A percentile compares a stretch with the other conserved stretches of the same genome.
These are phyloP conservation scores for Eidolon helvum DNA, from an alignment of 2,113 vertebrate genomes.

Conservation along the genomic window DNA sequence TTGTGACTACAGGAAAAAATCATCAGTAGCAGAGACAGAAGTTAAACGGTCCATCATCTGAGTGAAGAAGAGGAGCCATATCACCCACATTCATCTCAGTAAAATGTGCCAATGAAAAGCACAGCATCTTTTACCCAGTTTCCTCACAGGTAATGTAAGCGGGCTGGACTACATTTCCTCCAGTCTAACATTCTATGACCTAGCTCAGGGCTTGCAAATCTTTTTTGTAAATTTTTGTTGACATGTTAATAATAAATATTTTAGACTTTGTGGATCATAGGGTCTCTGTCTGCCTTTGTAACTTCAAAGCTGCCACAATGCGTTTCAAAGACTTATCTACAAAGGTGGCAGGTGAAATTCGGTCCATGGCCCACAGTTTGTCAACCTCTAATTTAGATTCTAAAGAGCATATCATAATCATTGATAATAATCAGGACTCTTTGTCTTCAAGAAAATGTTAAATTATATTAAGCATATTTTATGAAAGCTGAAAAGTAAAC, in stretches of 20 bases:
- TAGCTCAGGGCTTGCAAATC: neutral
- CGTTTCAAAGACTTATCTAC: neutral
- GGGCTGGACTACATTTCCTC: neutral
- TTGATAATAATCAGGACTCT: neutral
- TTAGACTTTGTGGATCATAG: neutral
- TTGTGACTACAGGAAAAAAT: neutral
- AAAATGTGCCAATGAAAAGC: neutral
- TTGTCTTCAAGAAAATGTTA: neutral
- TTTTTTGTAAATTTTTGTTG: neutral
- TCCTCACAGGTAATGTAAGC: neutral
- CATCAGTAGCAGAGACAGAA: neutral
- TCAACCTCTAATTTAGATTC: neutral
- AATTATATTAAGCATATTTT: neutral
- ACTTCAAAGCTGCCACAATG: neutral
- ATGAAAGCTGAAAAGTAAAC: neutral
- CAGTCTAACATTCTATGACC: neutral
- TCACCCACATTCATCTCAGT: neutral
- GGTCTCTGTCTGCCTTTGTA: neutral
- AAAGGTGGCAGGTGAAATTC: neutral
- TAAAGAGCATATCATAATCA: neutral
- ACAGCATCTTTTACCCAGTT: neutral
- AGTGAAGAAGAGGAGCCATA: neutral
- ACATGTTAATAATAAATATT: slow-evolving; percentile 11
- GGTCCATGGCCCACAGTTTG: neutral
- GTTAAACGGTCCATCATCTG: neutral